phyloP scores from a whole-genome alignment of 2,888 invertebrate genomes.

The Coronaproctus castanopsis region DNA sequence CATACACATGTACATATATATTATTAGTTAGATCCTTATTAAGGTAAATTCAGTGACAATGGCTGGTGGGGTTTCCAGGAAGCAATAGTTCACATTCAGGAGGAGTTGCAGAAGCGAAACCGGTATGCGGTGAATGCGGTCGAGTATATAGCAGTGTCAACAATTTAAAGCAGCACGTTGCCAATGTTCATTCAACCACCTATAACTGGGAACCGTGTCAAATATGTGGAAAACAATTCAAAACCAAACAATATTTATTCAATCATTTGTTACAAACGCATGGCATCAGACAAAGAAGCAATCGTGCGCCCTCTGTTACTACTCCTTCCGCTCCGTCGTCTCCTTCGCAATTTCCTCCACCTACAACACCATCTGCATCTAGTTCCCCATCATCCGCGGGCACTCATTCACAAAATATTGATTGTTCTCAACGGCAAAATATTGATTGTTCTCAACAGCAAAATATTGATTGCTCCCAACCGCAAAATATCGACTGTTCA shows the following conservation, averaged over 20 bases:
- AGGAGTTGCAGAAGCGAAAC: constrained; percentile 19
- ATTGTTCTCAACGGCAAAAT: too few relatives aligned
- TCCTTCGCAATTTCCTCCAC: neutral
- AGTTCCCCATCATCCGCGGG: too few relatives aligned
- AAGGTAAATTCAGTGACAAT: constrained; percentile 12
- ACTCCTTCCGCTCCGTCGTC: neutral
- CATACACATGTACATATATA: too few relatives aligned
- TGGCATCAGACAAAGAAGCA: constrained; percentile 42
- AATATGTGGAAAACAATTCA: constrained; percentile 52
- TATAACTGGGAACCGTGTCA: constrained; percentile 51
- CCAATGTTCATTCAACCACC: constrained; percentile 50
- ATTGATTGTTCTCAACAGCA: too few relatives aligned
- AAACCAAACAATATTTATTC: constrained; percentile 55
- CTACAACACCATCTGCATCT: too few relatives aligned
- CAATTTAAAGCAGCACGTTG: constrained; percentile 55
- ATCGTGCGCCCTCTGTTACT: constrained; percentile 11
- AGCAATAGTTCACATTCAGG: constrained; percentile 10
- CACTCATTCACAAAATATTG: too few relatives aligned
- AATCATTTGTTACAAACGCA: constrained; percentile 55
- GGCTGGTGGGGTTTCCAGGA: constrained; percentile 18
- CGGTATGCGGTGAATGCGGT: constrained; percentile 24
- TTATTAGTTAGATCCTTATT: neutral
- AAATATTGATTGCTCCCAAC: too few relatives aligned
- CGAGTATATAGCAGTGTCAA: constrained; percentile 30
- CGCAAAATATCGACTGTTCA: too few relatives aligned